Conservation (phyloP, 2,113 vertebrate genomes). For the Pollachius pollachius region DNA sequence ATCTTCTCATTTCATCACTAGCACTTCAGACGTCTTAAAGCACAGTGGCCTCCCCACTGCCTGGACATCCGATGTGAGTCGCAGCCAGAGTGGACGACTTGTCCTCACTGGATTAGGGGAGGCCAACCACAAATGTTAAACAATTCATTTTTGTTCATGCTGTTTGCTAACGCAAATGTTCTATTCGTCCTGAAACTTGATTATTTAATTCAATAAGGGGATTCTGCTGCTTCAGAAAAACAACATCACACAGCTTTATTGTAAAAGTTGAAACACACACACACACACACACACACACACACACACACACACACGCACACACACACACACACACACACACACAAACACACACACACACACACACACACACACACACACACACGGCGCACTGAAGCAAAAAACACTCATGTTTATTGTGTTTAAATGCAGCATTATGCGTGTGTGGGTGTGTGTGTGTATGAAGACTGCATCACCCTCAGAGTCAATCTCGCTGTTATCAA, state of each 20-base stretch:
- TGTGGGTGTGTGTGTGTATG: not conserved
- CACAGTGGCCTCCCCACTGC: not conserved
- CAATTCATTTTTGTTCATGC: not conserved
- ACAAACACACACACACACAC: not conserved
- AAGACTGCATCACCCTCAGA: slow-evolving; percentile 5
- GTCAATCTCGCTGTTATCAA: not conserved
- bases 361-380: slow-evolving; percentile 3
- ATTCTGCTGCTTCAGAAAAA: not conserved
- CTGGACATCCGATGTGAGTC: not conserved
- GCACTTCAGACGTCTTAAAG: not conserved
- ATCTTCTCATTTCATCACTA: not conserved
- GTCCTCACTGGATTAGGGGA: not conserved
- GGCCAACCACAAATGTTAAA: not conserved
- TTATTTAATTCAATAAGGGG: slow-evolving; percentile 8
- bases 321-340: not conserved
- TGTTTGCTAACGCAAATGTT: not conserved
- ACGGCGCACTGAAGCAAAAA: not conserved
- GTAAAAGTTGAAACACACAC: slow-evolving; percentile 23
- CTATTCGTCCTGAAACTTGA: not conserved
- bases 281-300: not conserved
- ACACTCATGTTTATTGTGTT: slow-evolving; percentile 16
- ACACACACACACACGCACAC: not conserved
- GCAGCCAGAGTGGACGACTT: not conserved
- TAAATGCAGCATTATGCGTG: slow-evolving; percentile 33
- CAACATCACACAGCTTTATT: slow-evolving; percentile 35